Conservation (phyloP, 23 tunicate species). For the Botrylloides violaceus region DNA sequence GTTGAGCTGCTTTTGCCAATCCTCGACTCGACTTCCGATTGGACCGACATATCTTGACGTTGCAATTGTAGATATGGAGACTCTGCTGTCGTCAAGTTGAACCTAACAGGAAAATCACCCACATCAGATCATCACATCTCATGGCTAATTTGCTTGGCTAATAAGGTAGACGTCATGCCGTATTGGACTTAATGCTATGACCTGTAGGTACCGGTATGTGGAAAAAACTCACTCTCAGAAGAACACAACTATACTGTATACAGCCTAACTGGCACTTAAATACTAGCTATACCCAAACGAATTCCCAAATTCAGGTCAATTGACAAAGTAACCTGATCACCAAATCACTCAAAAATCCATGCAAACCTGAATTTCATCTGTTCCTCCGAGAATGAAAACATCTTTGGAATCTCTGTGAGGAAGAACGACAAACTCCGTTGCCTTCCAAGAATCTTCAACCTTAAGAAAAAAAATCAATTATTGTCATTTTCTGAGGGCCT, state of each 20-base stretch:
- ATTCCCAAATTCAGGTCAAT: too few species aligned
- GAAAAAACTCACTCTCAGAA: too few species aligned
- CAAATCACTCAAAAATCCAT: too few species aligned
- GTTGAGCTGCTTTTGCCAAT: constrained; percentile 92
- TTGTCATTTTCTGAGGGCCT: background rate
- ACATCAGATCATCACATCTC: background rate
- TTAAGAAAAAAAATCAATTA: constrained; percentile 4
- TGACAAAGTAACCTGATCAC: too few species aligned
- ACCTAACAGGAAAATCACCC: too few species aligned
- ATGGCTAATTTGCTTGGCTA: too few species aligned
- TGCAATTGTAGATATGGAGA: constrained; percentile 90
- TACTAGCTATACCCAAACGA: too few species aligned
- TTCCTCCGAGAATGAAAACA: constrained; percentile 96
- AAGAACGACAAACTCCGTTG: constrained; percentile 79
- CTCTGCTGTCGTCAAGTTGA: constrained; percentile 97
- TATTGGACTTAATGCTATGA: too few species aligned
- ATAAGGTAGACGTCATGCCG: too few species aligned
- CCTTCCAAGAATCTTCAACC: constrained; percentile 99
- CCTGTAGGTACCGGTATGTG: too few species aligned
- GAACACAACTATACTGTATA: too few species aligned
- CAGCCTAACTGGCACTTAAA: too few species aligned
- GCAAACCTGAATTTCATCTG: constrained; percentile 90
- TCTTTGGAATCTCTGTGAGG: constrained; percentile 99
- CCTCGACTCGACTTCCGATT: constrained; percentile 90
- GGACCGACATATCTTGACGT: constrained; percentile 98